A percentile compares a stretch with the other conserved stretches of the same genome.
phyloP scores from a whole-genome alignment of 2,113 vertebrate species.

The Anser brachyrhynchus region DNA sequence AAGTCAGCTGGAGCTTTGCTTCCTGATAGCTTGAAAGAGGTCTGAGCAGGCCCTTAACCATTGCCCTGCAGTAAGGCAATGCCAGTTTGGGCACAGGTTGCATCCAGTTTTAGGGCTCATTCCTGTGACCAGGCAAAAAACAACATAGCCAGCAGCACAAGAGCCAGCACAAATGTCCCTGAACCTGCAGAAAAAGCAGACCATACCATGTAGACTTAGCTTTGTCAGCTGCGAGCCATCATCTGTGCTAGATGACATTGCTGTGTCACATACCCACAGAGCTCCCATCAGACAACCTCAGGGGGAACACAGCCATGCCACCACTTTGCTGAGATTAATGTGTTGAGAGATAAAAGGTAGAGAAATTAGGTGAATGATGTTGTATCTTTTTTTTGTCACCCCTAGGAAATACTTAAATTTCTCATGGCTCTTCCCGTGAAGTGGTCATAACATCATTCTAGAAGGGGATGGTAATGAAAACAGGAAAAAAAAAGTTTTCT shows the following conservation, averaged over 20 bases:
- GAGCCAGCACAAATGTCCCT: not conserved
- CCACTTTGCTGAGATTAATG: not conserved
- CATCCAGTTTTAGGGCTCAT: not conserved
- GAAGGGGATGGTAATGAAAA: not conserved
- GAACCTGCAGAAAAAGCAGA: not conserved
- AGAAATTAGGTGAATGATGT: not conserved
- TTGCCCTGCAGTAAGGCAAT: not conserved
- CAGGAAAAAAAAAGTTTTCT: not conserved
- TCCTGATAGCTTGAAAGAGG: not conserved
- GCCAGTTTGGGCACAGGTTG: not conserved
- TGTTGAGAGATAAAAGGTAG: not conserved
- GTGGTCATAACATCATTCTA: not conserved
- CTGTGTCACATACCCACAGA: not conserved
- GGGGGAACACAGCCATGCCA: not conserved
- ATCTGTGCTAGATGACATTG: not conserved
- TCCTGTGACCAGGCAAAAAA: not conserved
- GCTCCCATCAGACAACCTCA: not conserved
- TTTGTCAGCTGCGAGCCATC: not conserved
- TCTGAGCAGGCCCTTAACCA: not conserved
- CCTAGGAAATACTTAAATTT: not conserved
- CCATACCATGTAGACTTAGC: not conserved
- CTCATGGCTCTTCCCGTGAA: not conserved
- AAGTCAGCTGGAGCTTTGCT: not conserved
- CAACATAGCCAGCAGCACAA: not conserved
- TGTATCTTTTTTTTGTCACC: not conserved